Conservation (phyloP, 2,888 invertebrate species). For the Athalia cordata region DNA sequence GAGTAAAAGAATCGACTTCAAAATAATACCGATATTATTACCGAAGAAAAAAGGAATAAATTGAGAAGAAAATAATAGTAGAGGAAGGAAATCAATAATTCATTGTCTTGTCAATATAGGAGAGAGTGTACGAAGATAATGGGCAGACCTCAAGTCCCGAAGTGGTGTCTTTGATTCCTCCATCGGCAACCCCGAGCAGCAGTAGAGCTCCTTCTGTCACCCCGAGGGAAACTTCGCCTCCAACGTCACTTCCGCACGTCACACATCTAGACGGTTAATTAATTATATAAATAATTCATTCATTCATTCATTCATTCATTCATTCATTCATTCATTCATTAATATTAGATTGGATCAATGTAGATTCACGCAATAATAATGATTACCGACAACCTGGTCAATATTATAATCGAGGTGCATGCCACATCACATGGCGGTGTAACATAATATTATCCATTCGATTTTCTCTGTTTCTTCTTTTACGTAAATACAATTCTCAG, state of each 20-base stretch:
- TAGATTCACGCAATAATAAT: no score
- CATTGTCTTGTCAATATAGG: conserved; percentile 64
- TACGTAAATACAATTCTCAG: no score
- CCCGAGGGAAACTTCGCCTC: conserved; percentile 75
- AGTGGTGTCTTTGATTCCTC: conserved; percentile 81
- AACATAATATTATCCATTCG: no score
- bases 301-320: no score
- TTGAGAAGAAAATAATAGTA: conserved; percentile 41
- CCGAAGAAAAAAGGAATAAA: conserved; percentile 19
- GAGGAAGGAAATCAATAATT: conserved; percentile 62
- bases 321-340: no score
- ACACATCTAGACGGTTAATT: conserved; percentile 54
- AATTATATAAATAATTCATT: no score
- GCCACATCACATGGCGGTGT: no score
- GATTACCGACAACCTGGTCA: no score
- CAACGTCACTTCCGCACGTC: conserved; percentile 76
- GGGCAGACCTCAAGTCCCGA: conserved; percentile 77
- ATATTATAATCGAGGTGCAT: no score
- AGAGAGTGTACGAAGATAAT: conserved; percentile 69
- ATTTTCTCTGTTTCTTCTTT: no score
- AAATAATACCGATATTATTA: background rate
- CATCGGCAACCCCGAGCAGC: conserved; percentile 77
- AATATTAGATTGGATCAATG: no score
- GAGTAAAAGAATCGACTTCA: conserved; percentile 20
- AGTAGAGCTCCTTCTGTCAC: conserved; percentile 75